Base-by-base conservation (phyloP, 2,113 vertebrate species). In the Clupea harengus region DNA sequence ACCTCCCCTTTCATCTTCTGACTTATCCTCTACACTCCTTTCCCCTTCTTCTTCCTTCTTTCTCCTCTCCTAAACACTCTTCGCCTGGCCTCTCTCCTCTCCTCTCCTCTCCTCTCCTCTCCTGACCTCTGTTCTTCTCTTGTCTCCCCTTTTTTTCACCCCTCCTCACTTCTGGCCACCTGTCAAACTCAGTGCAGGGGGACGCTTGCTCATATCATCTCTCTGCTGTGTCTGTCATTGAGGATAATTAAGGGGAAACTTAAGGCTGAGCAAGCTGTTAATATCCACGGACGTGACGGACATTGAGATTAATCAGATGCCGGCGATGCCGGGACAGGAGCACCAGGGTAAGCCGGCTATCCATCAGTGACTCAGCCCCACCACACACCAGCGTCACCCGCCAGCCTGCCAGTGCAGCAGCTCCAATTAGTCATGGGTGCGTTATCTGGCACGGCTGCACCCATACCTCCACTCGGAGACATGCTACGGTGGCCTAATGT, bases 241-340 rank as follows among this genome's bases (percentile, higher is more conserved):
- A 86, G 78, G 83, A 91, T 92, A 94, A 95, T 94, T 92, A 93
- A 88, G 78, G 85, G 88, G 89, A 93, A 92, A 89, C 87, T 83
- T 92, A 88, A 87, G 84, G 86, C 85, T 87, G 91, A 92, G 93
- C 93, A 94, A 89, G 87, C 93, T 89, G 90, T 92, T 94, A 84
- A 92, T 94, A 93, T 93, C 87, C 88, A 84, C 86, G 28, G 81
- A 89, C 85, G 90, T 88, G 92, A 92, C 89, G 88, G 90, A 89
- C 64, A 25, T 25, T 39, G 90, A 90, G 88, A 94, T 95, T 92
- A 92, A 93, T 94, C 92, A 94, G 88, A 82, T 39, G 10, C 28
- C 3, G 1, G 44, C 88, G 81, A 81, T 64, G 85, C 86, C 81
- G 86, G 91, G 92, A 90, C 88, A 85, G 89, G 88, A 88, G 87